Base-by-base conservation (phyloP, 2,797 vertebrate species). In the Basileuterus tristriatus region DNA sequence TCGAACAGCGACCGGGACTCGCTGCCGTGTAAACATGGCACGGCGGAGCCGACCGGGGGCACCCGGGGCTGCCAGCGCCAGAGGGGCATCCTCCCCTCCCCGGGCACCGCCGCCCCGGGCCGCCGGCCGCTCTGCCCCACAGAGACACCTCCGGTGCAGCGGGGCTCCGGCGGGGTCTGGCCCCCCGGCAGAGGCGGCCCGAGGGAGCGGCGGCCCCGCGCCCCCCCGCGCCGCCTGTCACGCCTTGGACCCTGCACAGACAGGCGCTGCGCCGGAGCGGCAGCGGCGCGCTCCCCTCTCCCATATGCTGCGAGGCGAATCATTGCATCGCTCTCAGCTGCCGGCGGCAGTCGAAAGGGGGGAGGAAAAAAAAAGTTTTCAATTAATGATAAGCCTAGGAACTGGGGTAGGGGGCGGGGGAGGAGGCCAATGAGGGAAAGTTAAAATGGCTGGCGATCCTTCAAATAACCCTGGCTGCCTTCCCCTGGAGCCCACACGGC, bases 381-480 rank as follows among this genome's bases (percentile, higher is more conserved):
- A 92, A 95, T 95, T 94, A 96, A 90, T 90, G 93, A 97, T 84
- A 93, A 90, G 86, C 55, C 72, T 46, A 82, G 70, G 78, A 63
- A 69, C 63, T n/a, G 55, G 74, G 84, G 58, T 78, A 64, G 77
- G 50, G 78, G 74, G 59, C 29, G 56, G 64, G 62, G 23, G 74
- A 55, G 69, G 81, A 95, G 89, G 88, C 89, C 93, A 88, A 44
- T 74, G 78, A 94, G 78, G 84, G 70, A 87, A 94, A 96, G 85
- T 92, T 91, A 95, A 96, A 96, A 96, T 95, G 96, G 95, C 95
- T 94, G 95, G 94, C 87, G 90, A 96, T 62, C 91, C 91, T 94
- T 92, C 95, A 87, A 82, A 80, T 84, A 86, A 88, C 83, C 75
- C 91, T 41, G 80, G 58, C 72, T 62, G 64, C 53, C 60, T 72